Evolutionary conservation across 2,888 invertebrate genomes (phyloP).

Genomic region (Halictus quadricinctus): DNA sequence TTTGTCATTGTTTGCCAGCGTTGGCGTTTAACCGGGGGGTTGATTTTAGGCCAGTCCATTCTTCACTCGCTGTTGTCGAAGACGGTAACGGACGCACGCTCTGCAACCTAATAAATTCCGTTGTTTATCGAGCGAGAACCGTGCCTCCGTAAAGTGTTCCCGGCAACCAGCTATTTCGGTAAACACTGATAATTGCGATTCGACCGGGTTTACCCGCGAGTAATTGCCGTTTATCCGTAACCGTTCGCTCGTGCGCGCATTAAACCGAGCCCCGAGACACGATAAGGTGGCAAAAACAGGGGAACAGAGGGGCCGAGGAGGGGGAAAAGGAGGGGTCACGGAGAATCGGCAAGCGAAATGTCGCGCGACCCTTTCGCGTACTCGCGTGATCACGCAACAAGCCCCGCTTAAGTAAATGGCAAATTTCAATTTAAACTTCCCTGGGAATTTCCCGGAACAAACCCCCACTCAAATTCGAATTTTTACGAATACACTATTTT

Average conservation of each 20-base stretch:
- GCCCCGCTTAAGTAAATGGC: neutral
- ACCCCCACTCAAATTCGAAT: neutral
- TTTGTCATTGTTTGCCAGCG: neutral
- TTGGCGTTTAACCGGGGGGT: neutral
- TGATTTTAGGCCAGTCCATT: neutral
- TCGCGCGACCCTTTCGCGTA: neutral
- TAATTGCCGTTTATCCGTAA: conserved; percentile 16
- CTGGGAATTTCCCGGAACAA: neutral
- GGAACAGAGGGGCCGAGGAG: neutral
- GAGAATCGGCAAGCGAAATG: neutral
- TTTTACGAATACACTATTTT: no score
- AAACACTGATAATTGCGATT: conserved; percentile 32
- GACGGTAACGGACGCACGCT: neutral
- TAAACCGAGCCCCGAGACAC: neutral
- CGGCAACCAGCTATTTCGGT: neutral
- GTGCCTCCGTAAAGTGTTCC: neutral
- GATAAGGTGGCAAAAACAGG: neutral
- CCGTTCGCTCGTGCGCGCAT: conserved; percentile 1
- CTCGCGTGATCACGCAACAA: neutral
- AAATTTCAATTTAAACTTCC: conserved; percentile 15
- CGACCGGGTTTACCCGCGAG: conserved; percentile 12
- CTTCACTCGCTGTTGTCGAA: conserved; percentile 8
- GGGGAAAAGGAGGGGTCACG: neutral
- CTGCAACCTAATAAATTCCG: conserved; percentile 6
- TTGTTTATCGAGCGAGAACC: neutral